phyloP scores from a whole-genome alignment of 92 coral and sea anemone genomes.

The Galaxea fascicularis region DNA sequence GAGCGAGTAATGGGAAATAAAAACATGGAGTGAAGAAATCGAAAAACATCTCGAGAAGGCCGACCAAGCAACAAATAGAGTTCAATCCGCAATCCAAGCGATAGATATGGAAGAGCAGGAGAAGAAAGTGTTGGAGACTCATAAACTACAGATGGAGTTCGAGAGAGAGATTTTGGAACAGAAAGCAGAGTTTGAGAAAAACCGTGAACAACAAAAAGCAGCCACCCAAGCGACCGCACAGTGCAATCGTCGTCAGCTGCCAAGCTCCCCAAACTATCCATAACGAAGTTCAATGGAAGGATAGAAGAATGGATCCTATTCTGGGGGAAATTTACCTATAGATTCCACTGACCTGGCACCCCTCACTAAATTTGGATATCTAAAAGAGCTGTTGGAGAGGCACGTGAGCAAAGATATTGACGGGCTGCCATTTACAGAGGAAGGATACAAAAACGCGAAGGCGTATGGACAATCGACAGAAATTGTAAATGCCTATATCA shows the following conservation, averaged over 20 bases:
- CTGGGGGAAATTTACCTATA: constrained; percentile 32
- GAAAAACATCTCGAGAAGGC: constrained; percentile 12
- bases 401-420: constrained; percentile 57
- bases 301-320: constrained; percentile 67
- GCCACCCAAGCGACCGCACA: constrained; percentile 11
- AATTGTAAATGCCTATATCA: constrained; percentile 55
- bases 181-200: constrained; percentile 61
- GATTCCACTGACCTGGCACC: constrained; percentile 20
- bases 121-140: constrained; percentile 43
- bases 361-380: constrained; percentile 67
- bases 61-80: constrained; percentile 2
- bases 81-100: constrained; percentile 23
- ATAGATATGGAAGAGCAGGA: constrained; percentile 38
- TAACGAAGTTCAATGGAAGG: constrained; percentile 67
- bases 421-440: constrained; percentile 71
- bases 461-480: constrained; percentile 62
- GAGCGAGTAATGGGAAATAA: too few species aligned
- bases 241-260: constrained; percentile 26
- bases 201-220: constrained; percentile 27
- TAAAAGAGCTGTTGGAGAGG: constrained; percentile 63
- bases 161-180: constrained; percentile 62
- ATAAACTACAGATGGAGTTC: constrained; percentile 59
- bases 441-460: constrained; percentile 58
- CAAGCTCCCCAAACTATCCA: constrained; percentile 71
- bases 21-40: constrained; percentile 32